Percentiles rank a stretch among this genome's conserved stretches.
Evolutionary conservation across 2,113 vertebrate genomes (phyloP).

Genomic region (Rostratula benghalensis): DNA sequence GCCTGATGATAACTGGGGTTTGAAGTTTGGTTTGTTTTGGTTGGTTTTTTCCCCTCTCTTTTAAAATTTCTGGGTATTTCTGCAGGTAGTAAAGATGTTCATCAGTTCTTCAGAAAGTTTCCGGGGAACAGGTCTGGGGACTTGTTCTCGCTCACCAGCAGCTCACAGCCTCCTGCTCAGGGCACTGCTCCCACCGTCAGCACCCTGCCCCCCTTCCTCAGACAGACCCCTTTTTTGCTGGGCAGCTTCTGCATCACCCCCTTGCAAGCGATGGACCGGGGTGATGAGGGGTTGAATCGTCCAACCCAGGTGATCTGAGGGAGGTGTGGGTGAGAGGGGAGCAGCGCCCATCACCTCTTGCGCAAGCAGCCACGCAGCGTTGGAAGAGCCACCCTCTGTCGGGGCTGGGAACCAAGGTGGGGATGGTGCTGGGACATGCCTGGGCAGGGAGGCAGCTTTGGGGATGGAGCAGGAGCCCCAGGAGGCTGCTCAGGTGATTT

Average conservation of each 20-base stretch:
- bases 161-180: background rate
- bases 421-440: background rate
- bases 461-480: background rate
- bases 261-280: rapidly evolving
- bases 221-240: background rate
- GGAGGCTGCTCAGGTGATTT: background rate
- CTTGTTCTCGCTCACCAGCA: background rate
- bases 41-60: background rate
- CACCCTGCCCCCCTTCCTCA: background rate
- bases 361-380: background rate
- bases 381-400: background rate
- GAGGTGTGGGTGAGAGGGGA: background rate
- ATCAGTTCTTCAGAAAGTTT: background rate
- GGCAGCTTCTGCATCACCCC: background rate
- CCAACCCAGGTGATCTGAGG: background rate
- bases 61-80: background rate
- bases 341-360: background rate
- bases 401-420: background rate
- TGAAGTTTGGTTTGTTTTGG: rapidly evolving
- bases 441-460: background rate
- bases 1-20: background rate
- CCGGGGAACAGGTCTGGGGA: background rate
- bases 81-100: background rate
- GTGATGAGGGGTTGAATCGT: background rate
- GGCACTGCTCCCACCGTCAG: background rate